These are phyloP conservation scores for Eumacrocentrus americanus DNA, from an alignment of 2,888 invertebrate species.

Conservation along the genomic window DNA sequence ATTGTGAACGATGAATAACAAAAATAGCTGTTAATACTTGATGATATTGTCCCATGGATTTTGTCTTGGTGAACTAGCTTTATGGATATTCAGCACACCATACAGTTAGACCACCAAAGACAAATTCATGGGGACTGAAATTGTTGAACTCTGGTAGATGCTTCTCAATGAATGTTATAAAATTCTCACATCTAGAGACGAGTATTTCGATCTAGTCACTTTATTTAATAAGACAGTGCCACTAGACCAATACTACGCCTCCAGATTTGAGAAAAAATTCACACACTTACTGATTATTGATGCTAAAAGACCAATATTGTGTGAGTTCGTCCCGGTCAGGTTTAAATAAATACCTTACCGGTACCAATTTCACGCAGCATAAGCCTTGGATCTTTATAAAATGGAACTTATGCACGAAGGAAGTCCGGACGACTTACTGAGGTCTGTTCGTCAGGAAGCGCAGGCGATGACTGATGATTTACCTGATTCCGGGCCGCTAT, in stretches of 20 bases:
- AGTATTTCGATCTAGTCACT: conserved; percentile 64
- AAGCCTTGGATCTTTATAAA: no score
- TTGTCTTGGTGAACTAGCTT: conserved; percentile 61
- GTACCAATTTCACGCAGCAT: conserved; percentile 51
- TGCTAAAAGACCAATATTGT: conserved; percentile 44
- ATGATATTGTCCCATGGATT: conserved; percentile 45
- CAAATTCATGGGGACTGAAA: conserved; percentile 46
- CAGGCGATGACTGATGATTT: background rate
- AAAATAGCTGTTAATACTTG: background rate
- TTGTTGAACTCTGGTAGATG: no score
- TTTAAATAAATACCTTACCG: conserved; percentile 43
- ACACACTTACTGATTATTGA: conserved; percentile 10
- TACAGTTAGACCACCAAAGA: conserved; percentile 69
- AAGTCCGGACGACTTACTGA: no score
- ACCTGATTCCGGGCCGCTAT: background rate
- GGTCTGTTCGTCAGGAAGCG: no score
- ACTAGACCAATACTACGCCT: conserved; percentile 57
- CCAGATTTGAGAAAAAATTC: conserved; percentile 37
- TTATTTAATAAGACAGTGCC: conserved; percentile 42
- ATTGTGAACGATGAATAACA: background rate
- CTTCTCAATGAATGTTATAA: no score
- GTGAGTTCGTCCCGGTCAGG: conserved; percentile 62
- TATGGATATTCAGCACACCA: conserved; percentile 58
- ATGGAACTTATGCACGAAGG: no score
- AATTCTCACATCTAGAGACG: conserved; percentile 49